Conservation (phyloP, 1,140 invertebrate genomes). For the Brachionus calyciflorus region DNA sequence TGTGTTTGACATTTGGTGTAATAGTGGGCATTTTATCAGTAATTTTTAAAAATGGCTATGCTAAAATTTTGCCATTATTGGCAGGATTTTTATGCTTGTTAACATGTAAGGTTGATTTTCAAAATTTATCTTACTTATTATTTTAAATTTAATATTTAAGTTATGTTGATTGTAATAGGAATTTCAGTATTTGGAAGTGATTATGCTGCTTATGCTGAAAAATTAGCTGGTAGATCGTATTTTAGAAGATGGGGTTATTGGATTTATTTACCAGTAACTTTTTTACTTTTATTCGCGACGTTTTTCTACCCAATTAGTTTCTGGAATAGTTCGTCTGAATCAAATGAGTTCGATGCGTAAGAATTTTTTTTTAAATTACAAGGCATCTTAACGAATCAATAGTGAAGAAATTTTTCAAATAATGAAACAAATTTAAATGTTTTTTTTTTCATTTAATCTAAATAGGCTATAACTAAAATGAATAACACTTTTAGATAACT, state of each 20-base stretch:
- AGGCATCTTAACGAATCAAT: no score
- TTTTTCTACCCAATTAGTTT: constrained; percentile 3
- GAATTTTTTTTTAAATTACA: no score
- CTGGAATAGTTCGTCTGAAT: background rate
- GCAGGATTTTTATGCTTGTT: background rate
- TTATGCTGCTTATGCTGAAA: constrained; percentile 3
- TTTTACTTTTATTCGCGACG: background rate
- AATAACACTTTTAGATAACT: no score
- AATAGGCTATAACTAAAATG: no score
- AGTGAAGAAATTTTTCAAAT: no score
- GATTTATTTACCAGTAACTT: background rate
- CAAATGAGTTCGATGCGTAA: background rate
- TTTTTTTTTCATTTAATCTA: no score
- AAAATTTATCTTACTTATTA: background rate
- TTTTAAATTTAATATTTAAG: background rate
- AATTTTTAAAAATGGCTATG: background rate
- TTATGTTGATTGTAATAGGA: background rate
- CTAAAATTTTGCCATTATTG: constrained; percentile 1
- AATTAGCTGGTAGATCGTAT: background rate
- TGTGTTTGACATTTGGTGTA: background rate
- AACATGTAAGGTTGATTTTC: background rate
- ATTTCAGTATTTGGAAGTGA: constrained; percentile 21
- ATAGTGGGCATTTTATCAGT: background rate
- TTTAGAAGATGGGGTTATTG: constrained; percentile 15
- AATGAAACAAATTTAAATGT: no score